Percentiles rank a stretch among this genome's conserved stretches.
phyloP scores from a whole-genome alignment of 2,888 invertebrate species.

The Lithodes maja region DNA sequence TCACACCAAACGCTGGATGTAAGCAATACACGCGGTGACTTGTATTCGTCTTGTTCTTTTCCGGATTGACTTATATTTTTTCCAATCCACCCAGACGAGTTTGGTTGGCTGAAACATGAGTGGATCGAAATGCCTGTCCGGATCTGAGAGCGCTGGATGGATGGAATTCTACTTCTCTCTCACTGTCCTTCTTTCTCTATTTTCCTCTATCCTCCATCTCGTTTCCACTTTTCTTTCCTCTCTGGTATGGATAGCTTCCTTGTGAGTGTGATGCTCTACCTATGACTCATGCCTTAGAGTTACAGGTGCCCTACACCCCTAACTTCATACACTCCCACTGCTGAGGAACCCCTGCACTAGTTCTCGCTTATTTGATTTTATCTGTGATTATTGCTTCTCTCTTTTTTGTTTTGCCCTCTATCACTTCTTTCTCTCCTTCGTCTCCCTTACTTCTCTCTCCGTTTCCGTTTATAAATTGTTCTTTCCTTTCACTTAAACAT shows the following conservation, averaged over 20 bases:
- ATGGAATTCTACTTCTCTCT: no score
- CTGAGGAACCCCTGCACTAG: slow-evolving; percentile 73
- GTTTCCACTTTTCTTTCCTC: no score
- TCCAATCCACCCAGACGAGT: no score
- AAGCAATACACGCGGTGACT: no score
- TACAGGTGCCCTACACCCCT: slow-evolving; percentile 75
- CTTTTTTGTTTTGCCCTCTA: neutral
- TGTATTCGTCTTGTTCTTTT: no score
- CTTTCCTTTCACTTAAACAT: neutral
- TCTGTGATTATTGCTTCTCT: neutral
- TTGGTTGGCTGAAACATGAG: no score
- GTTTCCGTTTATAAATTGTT: neutral
- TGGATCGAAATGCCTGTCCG: neutral
- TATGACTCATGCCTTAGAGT: slow-evolving; percentile 77
- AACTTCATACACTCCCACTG: slow-evolving; percentile 75
- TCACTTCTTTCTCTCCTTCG: neutral
- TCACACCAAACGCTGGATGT: no score
- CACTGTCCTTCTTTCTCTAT: no score
- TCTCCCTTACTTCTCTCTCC: neutral
- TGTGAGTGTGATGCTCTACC: slow-evolving; percentile 85
- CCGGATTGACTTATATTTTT: no score
- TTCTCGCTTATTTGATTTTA: neutral
- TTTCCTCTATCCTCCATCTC: no score
- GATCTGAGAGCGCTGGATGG: neutral
- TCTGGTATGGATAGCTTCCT: slow-evolving; percentile 78